phyloP scores from a whole-genome alignment of 1,140 invertebrate species.

The Parapsyche elsis region DNA sequence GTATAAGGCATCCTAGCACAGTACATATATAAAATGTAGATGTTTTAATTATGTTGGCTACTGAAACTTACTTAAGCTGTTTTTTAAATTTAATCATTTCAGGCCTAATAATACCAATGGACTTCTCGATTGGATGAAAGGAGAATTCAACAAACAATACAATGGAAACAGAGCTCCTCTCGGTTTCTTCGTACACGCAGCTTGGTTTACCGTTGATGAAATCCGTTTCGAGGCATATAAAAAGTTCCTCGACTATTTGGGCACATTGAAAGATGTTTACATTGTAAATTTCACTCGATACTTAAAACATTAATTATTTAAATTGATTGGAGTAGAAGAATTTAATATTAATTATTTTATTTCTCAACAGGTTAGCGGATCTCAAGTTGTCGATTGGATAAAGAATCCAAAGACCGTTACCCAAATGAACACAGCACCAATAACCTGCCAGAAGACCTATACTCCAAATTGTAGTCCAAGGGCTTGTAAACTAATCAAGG shows the following conservation, averaged over 20 bases:
- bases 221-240: neutral
- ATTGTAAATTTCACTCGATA: slow-evolving; percentile 58
- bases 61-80: slow-evolving; percentile 36
- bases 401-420: slow-evolving; percentile 57
- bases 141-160: slow-evolving; percentile 69
- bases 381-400: slow-evolving; percentile 59
- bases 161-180: slow-evolving; percentile 69
- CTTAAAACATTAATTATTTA: neutral
- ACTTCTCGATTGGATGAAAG: slow-evolving; percentile 64
- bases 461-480: slow-evolving; percentile 51
- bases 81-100: slow-evolving; percentile 17
- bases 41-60: too few species aligned
- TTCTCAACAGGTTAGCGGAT: slow-evolving; percentile 55
- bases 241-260: slow-evolving; percentile 65
- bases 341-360: too few species aligned
- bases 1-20: too few species aligned
- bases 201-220: slow-evolving; percentile 61
- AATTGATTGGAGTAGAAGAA: neutral
- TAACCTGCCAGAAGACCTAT: slow-evolving; percentile 42
- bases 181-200: slow-evolving; percentile 70
- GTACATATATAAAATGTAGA: too few species aligned
- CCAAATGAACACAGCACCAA: slow-evolving; percentile 51
- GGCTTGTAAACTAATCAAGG: slow-evolving; percentile 56
- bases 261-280: slow-evolving; percentile 65
- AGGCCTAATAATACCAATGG: slow-evolving; percentile 61